phyloP scores from a whole-genome alignment of 2,113 vertebrate genomes.

The Sakesphorus luctuosus region DNA sequence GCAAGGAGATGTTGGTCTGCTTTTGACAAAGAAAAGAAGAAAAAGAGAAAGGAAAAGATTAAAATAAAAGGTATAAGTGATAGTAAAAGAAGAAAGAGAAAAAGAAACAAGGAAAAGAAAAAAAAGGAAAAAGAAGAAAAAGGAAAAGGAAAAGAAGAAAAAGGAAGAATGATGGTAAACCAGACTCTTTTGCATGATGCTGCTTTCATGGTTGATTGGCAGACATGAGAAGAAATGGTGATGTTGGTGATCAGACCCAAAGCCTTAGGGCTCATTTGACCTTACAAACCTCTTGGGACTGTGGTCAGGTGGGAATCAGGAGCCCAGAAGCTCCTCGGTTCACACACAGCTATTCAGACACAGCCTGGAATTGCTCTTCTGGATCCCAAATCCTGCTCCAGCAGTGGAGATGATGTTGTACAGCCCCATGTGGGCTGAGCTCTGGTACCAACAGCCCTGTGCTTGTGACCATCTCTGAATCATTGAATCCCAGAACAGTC shows the following conservation, averaged over 20 bases:
- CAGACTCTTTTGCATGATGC: no score
- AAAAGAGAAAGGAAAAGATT: not conserved
- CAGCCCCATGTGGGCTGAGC: not conserved
- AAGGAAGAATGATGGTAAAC: not conserved
- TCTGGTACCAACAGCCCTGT: not conserved
- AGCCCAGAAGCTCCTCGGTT: not conserved
- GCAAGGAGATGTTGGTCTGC: not conserved
- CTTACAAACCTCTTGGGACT: not conserved
- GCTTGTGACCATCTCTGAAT: not conserved
- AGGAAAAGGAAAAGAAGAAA: accelerated
- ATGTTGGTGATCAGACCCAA: not conserved
- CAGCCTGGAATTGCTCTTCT: not conserved
- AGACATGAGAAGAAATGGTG: not conserved
- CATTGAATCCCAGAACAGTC: not conserved
- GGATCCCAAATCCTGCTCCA: not conserved
- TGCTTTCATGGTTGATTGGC: not conserved
- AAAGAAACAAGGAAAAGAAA: not conserved
- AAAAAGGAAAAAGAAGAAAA: no score
- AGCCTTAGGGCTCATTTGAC: not conserved
- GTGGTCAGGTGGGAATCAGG: not conserved
- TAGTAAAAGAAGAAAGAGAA: no score
- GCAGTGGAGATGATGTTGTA: not conserved
- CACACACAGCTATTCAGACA: not conserved
- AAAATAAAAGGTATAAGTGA: not conserved
- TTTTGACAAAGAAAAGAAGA: not conserved